Evolutionary conservation across 2,888 invertebrate genomes (phyloP), one percentile per base, ranked within the genome.

Genomic region (Disparrhopalites patrizii): DNA sequence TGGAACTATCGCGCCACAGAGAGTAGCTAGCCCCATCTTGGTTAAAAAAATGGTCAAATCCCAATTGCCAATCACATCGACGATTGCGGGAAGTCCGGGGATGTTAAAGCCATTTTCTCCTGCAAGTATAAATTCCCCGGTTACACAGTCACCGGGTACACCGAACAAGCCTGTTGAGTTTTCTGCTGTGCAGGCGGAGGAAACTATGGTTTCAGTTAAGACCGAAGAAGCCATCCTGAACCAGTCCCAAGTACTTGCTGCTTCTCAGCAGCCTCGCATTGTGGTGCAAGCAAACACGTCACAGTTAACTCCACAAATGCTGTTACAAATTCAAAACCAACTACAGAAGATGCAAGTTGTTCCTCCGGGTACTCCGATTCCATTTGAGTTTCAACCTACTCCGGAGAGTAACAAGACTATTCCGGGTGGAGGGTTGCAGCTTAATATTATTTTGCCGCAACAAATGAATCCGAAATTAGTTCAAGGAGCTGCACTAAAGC

Each of bases 321-420:
- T 93, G 76, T 89, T 91, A 74, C 92, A 93, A 82, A 91, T 93
- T 20, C 92, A 92, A 79, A 91, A 91, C 76, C 92, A 93, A 78
- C 80, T 92, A 60, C 58, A 58, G 33, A 58, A 58, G 30, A 65
- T 65, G 65, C 50, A 57, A 38, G 56, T 58, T 25, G 33, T 61
- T 28, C 65, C 65, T 20, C 58, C 65, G 1, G 65, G 65, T 20
- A 50, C 62, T 3, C 30, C 18, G 10, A 62, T 62, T 18, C 63
- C 63, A 8, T 43, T 63, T 27, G 55, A 63, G 56, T 55, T 63
- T 18, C 57, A 65, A 28, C 33, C 65, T 31, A 25, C 31, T 36
- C 15, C 50, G 23, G 50, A 13, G 8, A 62, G 28, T 62, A 36
- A 31, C 7, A 25, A 15, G 25, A 20, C 10, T 43, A 30, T 28